Evolutionary conservation across 1,140 invertebrate species (phyloP), one percentile per base, ranked within the genome.

Genomic region (Solenopsis fugax): DNA sequence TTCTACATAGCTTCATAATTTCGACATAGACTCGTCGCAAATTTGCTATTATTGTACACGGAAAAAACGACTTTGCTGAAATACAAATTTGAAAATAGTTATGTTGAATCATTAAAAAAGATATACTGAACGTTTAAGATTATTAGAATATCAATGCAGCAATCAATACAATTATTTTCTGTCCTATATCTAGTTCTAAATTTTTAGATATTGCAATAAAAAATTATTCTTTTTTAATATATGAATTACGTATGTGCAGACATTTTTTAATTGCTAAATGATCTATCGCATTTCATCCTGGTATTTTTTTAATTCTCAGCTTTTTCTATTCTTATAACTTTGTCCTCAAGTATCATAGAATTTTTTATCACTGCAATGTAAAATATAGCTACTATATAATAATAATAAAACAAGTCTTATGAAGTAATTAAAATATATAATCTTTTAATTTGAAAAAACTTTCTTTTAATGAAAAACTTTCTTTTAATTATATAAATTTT

Each of bases 1-100:
- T 58, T 82, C 78, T 58, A 58, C 45, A 37, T 82, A 82, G 21
- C 65, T 72, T 34, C 29, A 29, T 29, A 37, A 65, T 37, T 58
- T 21, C 4, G n/a, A 7, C 10, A 37, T 56, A 45, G 50, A 16
- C 37, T 72, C 41, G 50, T 56, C 37, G 50, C 50, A 18, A 56
- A 56, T 9, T 71, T 52, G 2, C 18, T 34, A 76, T 34, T 34
- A 52, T 72, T 4, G 10, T 77, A 41, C 41, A 41, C 4, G 4
- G 7, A 41, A 41, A 41, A 5, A 41, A 7, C 4, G 7, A 41
- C 4, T 41, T 41, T 41, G 7, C 41, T 41, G 41, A 41, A 41
- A 41, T 41, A 41, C 7, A 41, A 41, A 41, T 41, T 3, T 41
- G 41, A 41, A 41, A 41, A 41, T 41, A 41, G 41, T 41, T 41